Evolutionary conservation across 2,113 vertebrate species (phyloP).

Genomic region (Talpa occidentalis): DNA sequence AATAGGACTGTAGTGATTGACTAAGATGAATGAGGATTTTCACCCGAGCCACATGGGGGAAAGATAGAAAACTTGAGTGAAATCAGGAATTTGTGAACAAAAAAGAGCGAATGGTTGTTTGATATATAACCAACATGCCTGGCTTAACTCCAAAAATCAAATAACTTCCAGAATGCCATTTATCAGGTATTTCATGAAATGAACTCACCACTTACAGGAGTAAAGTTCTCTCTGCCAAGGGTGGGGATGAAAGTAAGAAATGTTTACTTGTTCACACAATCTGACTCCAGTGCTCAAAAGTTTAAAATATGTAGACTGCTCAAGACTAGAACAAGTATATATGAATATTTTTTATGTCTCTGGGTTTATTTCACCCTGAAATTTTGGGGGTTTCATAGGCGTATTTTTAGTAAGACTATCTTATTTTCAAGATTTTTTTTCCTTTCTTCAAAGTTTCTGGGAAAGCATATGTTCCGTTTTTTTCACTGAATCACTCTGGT

Average conservation of each 20-base stretch:
- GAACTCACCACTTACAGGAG: neutral
- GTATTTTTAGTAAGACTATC: neutral
- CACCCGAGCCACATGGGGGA: neutral
- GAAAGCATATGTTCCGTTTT: neutral
- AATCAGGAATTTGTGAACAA: neutral
- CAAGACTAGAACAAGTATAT: neutral
- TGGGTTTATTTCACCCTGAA: neutral
- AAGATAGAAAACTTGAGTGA: neutral
- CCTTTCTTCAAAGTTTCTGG: neutral
- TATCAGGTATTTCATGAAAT: neutral
- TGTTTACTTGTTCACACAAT: neutral
- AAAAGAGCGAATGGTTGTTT: neutral
- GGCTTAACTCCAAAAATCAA: neutral
- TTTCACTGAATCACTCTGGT: neutral
- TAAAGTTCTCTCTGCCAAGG: neutral
- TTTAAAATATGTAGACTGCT: neutral
- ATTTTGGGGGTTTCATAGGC: neutral
- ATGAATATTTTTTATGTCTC: neutral
- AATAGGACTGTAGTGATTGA: neutral
- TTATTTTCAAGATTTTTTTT: constrained; percentile 18
- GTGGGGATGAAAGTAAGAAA: neutral
- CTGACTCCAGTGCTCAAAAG: neutral
- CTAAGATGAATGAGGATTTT: neutral
- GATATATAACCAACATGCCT: neutral
- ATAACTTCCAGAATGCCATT: neutral